Base-by-base conservation (phyloP, 1,140 invertebrate species). In the Zophobas atratus region DNA sequence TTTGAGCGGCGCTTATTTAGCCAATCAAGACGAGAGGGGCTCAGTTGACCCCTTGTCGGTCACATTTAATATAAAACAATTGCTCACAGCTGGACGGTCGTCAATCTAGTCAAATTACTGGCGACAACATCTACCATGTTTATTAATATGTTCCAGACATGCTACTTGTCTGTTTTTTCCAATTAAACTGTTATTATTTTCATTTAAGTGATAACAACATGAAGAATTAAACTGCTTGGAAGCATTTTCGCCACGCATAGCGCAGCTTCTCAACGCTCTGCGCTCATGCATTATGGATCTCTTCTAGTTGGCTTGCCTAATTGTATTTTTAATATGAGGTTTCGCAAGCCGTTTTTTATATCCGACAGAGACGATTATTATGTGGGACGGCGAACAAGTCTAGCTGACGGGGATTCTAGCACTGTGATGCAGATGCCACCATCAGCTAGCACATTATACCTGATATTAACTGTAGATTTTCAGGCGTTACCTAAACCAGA, bases 41-140 rank as follows among this genome's bases (percentile, higher is more conserved):
- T 39, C 71, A 73, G 71, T 73, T 73, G 71, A 73, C 71, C 71
- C 55, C 71, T 36, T 35, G 51, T 41, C 55, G 71, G 71, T 73
- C 71, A 73, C 49, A 73, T 56, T 73, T 73, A 73, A 73, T 73
- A 73, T 73, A 55, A 73, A 73, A 73, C 71, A 73, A 73, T 73
- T 73, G 71, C 71, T 34, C 33, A 36, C 71, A 73, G 71, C 71
- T 73, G 71, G 35, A 73, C 71, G 20, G 63, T n/a, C 63, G 71
- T 73, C 71, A 73, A 73, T 73, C 71, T 73, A 73, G 71, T 73
- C 71, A 73, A 73, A 73, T 73, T 73, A 73, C 71, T 73, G 71
- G 71, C 71, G 71, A 73, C 71, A 73, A 73, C 49, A 73, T 73
- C 55, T 33, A 67, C 60, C 43, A 73, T 53, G 49, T 73, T 73